These are phyloP conservation scores for Meteorus colon DNA, from an alignment of 2,888 invertebrate genomes.

Conservation along the genomic window DNA sequence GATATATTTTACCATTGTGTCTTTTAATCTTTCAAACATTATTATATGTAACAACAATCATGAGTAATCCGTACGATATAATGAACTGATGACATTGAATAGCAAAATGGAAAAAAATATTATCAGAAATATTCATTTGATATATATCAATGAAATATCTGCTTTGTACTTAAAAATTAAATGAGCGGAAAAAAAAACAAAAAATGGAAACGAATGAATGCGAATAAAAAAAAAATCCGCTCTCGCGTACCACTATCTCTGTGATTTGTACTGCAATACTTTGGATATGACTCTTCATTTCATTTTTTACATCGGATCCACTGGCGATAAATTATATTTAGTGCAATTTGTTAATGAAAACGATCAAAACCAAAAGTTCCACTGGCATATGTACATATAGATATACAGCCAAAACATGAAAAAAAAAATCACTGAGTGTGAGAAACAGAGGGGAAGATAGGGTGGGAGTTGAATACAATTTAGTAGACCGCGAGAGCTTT, in stretches of 20 bases:
- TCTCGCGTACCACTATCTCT: no score
- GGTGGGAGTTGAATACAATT: not conserved
- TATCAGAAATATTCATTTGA: not conserved
- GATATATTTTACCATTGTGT: constrained; percentile 3
- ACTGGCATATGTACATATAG: not conserved
- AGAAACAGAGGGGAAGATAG: not conserved
- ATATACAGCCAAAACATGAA: not conserved
- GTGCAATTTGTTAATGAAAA: not conserved
- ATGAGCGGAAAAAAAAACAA: no score
- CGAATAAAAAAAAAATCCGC: no score
- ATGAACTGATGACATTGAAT: not conserved
- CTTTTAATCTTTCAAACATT: constrained; percentile 3
- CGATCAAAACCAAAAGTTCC: not conserved
- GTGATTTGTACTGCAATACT: no score
- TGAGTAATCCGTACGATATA: not conserved
- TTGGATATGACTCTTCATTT: no score
- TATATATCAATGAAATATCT: no score
- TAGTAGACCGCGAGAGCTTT: constrained; percentile 22
- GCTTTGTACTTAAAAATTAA: no score
- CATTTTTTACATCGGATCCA: no score
- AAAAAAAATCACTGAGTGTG: not conserved
- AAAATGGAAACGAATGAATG: no score
- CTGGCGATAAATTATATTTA: not conserved
- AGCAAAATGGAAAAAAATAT: not conserved
- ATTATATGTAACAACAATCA: not conserved